These are phyloP conservation scores for Poeciliopsis turrubarensis DNA, from an alignment of 2,113 vertebrate genomes.

Conservation along the genomic window DNA sequence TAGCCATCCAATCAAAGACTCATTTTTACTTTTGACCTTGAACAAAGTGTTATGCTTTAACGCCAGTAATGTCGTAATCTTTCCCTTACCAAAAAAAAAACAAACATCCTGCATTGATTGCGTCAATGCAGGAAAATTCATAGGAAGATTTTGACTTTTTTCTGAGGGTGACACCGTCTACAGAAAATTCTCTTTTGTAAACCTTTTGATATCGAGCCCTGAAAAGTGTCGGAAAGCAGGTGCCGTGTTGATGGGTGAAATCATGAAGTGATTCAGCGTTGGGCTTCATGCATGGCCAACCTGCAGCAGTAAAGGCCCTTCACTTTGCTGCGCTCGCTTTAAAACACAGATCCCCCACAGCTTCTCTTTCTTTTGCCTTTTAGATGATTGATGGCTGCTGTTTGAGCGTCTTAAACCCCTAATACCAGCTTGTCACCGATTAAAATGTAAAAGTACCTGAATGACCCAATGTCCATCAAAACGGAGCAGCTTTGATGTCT, in stretches of 20 bases:
- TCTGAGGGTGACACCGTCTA: neutral
- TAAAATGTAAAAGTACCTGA: neutral
- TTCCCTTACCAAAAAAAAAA: no score
- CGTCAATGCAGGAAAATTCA: no score
- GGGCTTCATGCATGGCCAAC: constrained; percentile 42
- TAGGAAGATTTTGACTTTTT: neutral
- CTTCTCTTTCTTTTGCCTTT: constrained; percentile 24
- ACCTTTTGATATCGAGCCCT: constrained; percentile 23
- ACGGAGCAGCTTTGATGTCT: neutral
- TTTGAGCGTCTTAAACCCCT: neutral
- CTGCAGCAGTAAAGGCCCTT: constrained; percentile 19
- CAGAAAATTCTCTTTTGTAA: neutral
- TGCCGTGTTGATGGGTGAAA: constrained; percentile 16
- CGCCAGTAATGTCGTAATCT: no score
- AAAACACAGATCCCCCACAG: constrained; percentile 9
- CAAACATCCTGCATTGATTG: no score
- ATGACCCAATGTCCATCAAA: neutral
- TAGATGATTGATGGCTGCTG: constrained; percentile 12
- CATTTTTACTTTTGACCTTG: no score
- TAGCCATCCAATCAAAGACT: no score
- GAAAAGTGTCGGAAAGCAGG: constrained; percentile 38
- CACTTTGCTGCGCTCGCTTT: constrained; percentile 2
- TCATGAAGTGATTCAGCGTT: constrained; percentile 51
- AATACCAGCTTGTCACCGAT: neutral
- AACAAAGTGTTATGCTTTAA: no score